These are phyloP conservation scores for Gymnoscopelus microlampas DNA, from an alignment of 2,797 vertebrate genomes.

Conservation along the genomic window DNA sequence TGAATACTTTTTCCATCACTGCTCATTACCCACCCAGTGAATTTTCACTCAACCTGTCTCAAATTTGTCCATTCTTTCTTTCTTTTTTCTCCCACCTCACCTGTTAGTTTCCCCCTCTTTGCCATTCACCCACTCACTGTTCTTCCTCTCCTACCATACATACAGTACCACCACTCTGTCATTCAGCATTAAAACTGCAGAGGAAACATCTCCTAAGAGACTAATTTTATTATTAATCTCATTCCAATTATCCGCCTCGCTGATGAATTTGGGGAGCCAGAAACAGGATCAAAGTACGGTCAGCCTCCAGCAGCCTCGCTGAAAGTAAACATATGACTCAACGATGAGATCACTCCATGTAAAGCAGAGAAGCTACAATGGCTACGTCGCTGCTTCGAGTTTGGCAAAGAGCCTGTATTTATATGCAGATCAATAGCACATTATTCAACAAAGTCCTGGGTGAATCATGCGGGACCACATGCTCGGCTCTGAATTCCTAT, in stretches of 20 bases:
- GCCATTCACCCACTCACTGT: slow-evolving; percentile 14
- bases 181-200: slow-evolving; percentile 36
- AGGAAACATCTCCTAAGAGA: slow-evolving; percentile 17
- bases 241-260: slow-evolving; percentile 31
- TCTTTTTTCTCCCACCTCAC: slow-evolving; percentile 11
- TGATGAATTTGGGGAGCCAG: slow-evolving; percentile 26
- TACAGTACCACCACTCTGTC: slow-evolving; percentile 32
- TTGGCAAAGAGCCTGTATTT: slow-evolving; percentile 47
- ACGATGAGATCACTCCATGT: slow-evolving; percentile 12
- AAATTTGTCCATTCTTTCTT: slow-evolving; percentile 22
- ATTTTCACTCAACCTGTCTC: slow-evolving; percentile 26
- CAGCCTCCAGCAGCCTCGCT: slow-evolving; percentile 6
- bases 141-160: neutral
- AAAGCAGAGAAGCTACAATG: slow-evolving; percentile 1
- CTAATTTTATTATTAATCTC: slow-evolving; percentile 12
- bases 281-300: slow-evolving; percentile 23
- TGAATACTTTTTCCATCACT: too few species aligned
- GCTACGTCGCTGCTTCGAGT: slow-evolving; percentile 10
- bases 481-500: neutral
- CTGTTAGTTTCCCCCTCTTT: slow-evolving; percentile 23
- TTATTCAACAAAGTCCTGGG: slow-evolving; percentile 33
- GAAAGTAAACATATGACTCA: slow-evolving; percentile 34
- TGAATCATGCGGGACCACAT: slow-evolving; percentile 49
- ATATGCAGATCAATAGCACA: slow-evolving; percentile 56
- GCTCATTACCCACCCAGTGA: slow-evolving; percentile 19